Evolutionary conservation across 2,797 vertebrate species (phyloP), one percentile per base, ranked within the genome.

Genomic region (Phataginus tricuspis): DNA sequence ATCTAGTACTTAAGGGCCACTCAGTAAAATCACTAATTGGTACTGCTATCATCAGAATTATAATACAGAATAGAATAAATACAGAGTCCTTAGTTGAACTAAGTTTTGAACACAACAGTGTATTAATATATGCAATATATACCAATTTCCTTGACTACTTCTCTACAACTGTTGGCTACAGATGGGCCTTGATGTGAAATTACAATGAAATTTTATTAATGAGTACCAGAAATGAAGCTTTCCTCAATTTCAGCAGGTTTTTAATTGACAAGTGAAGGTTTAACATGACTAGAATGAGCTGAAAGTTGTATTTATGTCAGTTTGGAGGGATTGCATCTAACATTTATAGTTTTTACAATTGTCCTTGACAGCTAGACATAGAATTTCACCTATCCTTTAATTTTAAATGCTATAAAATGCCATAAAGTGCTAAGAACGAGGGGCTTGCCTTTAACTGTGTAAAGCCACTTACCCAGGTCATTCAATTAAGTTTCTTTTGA

Each of bases 401-500:
- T 53, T 86, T 90, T 68, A 69, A 86, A 68, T 83, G 42, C 63
- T 55, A 15, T 59, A n/a, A 42, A 64, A 94, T 77, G 15, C 85
- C 7, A 29, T 85, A 39, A 51, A 49, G 5, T 80, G 10, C 5
- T 83, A 85, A 21, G 16, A 78, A 16, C 45, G 12, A 77, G n/a
- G 39, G 1, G 4, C 2, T 39, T 80, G 66, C 42, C 19, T 59
- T 42, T 79, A 57, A 27, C 37, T 53, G 15, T 90, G 37, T 79
- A 79, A 86, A 31, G 45, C 10, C 45, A 45, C 10, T 45, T 45
- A 45, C 45, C 39, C 6, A 63, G 11, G 25, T 69, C 42, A 64
- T 88, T 96, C 96, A 93, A 91, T 88, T 82, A 90, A 68, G 1
- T 71, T 91, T 5, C 3, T 94, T 92, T 90, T 90, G 31, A 74